phyloP scores from a whole-genome alignment of 1,140 invertebrate genomes.

The Eubasilissa regina region DNA sequence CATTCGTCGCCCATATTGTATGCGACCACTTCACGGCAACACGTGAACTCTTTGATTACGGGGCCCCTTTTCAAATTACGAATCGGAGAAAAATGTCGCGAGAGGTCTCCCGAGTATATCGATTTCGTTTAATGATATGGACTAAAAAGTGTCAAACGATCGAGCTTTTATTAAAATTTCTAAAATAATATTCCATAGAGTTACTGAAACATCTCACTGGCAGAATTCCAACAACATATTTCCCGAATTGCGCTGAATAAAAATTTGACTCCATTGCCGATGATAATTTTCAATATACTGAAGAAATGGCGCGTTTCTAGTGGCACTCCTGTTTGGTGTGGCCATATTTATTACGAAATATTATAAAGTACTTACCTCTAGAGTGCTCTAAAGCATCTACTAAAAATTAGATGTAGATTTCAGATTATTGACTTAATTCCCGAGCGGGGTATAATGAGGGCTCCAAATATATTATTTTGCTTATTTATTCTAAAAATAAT shows the following conservation, averaged over 20 bases:
- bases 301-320: slow-evolving; percentile 61
- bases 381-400: neutral
- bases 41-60: slow-evolving; percentile 48
- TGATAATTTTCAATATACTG: slow-evolving; percentile 70
- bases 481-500: too few relatives aligned
- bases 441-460: too few relatives aligned
- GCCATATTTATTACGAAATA: neutral
- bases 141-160: slow-evolving; percentile 65
- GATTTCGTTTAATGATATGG: slow-evolving; percentile 24
- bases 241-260: slow-evolving; percentile 68
- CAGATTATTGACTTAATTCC: too few relatives aligned
- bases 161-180: slow-evolving; percentile 69
- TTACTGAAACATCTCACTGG: slow-evolving; percentile 68
- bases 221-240: slow-evolving; percentile 68
- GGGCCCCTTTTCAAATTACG: slow-evolving; percentile 34
- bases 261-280: slow-evolving; percentile 73
- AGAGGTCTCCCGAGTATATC: slow-evolving; percentile 43
- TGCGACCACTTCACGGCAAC: slow-evolving; percentile 23
- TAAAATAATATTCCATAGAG: slow-evolving; percentile 62
- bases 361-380: neutral
- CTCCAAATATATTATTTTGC: too few relatives aligned
- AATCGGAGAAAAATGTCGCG: slow-evolving; percentile 43
- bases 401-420: too few relatives aligned
- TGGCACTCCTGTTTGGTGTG: slow-evolving; percentile 30
- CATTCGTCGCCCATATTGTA: slow-evolving; percentile 70